Conservation (phyloP, 2,113 vertebrate species). For the Vombatus ursinus region DNA sequence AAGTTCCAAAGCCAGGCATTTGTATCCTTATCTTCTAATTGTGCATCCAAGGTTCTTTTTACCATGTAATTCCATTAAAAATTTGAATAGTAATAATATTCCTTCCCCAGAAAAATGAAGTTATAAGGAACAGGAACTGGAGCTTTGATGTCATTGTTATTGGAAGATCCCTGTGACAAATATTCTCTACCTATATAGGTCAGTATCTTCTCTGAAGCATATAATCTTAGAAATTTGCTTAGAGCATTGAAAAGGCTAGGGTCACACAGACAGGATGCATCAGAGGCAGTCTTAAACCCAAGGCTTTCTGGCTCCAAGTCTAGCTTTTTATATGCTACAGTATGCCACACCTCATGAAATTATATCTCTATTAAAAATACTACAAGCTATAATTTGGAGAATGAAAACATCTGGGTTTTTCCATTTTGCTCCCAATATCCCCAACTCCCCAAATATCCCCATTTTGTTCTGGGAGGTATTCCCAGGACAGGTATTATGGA, state of each 20-base stretch:
- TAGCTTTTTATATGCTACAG: not conserved
- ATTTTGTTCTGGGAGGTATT: not conserved
- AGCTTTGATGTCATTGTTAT: no score
- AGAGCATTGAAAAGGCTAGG: not conserved
- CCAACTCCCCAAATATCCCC: not conserved
- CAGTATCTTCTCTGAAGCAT: no score
- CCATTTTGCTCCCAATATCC: not conserved
- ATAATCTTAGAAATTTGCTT: no score
- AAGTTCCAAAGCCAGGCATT: not conserved
- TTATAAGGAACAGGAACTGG: no score
- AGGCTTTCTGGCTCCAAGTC: not conserved
- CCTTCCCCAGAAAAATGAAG: no score
- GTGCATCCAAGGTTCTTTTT: not conserved
- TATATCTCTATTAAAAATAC: not conserved
- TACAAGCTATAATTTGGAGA: not conserved
- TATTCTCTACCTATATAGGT: no score
- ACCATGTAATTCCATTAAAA: not conserved
- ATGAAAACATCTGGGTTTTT: not conserved
- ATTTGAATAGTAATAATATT: not conserved
- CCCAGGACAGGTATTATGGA: not conserved
- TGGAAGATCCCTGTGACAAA: no score
- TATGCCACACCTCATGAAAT: no score
- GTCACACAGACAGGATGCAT: not conserved
- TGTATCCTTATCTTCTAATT: not conserved
- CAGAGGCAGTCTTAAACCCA: not conserved